Evolutionary conservation across 2,113 vertebrate species (phyloP).

Genomic region (Lepus europaeus): DNA sequence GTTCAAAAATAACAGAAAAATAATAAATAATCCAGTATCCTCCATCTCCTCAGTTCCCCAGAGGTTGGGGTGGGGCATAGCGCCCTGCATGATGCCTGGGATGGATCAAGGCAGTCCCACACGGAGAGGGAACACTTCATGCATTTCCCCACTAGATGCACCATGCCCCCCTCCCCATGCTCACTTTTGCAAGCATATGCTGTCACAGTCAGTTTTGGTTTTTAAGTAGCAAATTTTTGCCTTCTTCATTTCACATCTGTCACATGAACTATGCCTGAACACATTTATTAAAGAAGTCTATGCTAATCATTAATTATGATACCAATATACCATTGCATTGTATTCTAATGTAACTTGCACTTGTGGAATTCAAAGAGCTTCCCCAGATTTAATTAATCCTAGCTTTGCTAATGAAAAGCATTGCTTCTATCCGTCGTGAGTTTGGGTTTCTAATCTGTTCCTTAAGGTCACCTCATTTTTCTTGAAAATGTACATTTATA

Average conservation of each 20-base stretch:
- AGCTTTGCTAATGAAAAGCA: slow-evolving; percentile 77
- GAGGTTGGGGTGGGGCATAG: not conserved
- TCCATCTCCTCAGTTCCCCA: not conserved
- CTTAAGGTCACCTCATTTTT: slow-evolving; percentile 84
- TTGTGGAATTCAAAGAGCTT: slow-evolving; percentile 76
- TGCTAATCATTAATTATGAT: slow-evolving; percentile 73
- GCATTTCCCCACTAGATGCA: not conserved
- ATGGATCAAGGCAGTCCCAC: not conserved
- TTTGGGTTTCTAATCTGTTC: slow-evolving; percentile 79
- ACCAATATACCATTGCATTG: slow-evolving; percentile 66
- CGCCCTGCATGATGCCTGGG: not conserved
- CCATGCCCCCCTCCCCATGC: too few relatives aligned
- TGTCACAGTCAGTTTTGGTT: not conserved
- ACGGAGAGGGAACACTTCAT: not conserved
- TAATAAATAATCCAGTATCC: not conserved
- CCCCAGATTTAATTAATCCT: slow-evolving; percentile 81
- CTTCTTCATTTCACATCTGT: slow-evolving; percentile 35
- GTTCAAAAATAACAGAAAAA: slow-evolving; percentile 39
- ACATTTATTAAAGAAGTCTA: slow-evolving; percentile 63
- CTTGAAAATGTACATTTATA: slow-evolving; percentile 78
- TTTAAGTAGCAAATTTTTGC: slow-evolving; percentile 53
- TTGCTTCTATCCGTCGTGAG: slow-evolving; percentile 51
- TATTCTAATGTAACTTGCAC: slow-evolving; percentile 56
- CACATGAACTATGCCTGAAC: not conserved
- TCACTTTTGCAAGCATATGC: slow-evolving; percentile 12